Evolutionary conservation across 1,140 invertebrate genomes (phyloP), one percentile per base, ranked within the genome.

Genomic region (Frieseomelitta varia): DNA sequence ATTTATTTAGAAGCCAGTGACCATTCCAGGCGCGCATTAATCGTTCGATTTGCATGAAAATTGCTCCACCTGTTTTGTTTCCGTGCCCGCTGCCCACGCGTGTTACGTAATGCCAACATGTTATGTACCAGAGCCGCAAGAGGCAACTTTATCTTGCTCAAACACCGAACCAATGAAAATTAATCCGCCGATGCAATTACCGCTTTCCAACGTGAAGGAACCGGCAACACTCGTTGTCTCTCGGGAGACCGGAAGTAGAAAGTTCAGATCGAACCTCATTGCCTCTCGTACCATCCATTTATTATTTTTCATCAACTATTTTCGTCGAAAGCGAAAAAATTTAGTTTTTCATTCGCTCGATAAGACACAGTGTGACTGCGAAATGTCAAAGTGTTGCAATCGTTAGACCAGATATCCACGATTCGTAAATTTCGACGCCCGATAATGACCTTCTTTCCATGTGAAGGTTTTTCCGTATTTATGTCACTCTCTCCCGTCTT

Each of bases 101-200:
- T 63, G 63, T 73, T 81, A 73, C 53, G 51, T 74, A 81, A 81
- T 24, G 6, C 27, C 19, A 2, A 0, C 10, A 21, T 30, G 30
- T 17, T 30, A 11, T 15, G 21, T 65, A 15, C 21, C 19, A 71
- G 39, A 53, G 65, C 4, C 24, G 11, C n/a, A 24, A 51, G n/a
- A 47, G 21, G 55, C 30, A 73, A 30, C n/a, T 72, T 73, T 73
- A 81, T 73, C 55, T 39, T 10, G 21, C 12, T 34, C 19, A 39
- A 69, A 30, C 51, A 56, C 69, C 77, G 65, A n/a, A 19, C 55
- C 78, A 55, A 53, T 72, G 69, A 73, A 73, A 81, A 72, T 61
- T 81, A 81, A 81, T 73, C 55, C 34, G 4, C 6, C 55, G 27
- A 19, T 81, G 39, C 68, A 81, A 73, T 80, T 80, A 80, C 79